Base-by-base conservation (phyloP, 2,113 vertebrate species). In the Amblyornis subalaris region DNA sequence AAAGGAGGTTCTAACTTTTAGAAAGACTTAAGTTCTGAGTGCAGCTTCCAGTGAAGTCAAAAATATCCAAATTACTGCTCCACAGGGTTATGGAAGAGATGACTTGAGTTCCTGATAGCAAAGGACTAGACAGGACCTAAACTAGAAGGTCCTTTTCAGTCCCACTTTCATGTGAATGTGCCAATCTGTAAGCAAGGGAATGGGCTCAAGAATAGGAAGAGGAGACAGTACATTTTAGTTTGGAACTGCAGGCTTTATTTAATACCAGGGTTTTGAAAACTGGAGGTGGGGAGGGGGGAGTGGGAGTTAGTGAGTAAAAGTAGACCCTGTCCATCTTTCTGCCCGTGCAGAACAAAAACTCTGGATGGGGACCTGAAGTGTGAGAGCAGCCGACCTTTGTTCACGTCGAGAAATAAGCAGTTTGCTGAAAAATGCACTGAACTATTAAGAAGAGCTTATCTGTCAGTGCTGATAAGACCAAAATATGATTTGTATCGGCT, bases 361-460 rank as follows among this genome's bases (percentile, higher is more conserved):
- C 58, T 72, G 75, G 45, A 35, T 31, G 61, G 35, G 54, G 23
- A 42, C 50, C 33, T 8, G 18, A 51, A 26, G n/a, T 0, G 23
- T 74, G 81, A 88, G 74, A 94, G 53, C 60, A 40, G 35, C n/a
- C 60, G 85, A 89, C 85, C 87, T 77, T 74, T 83, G 67, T 5
- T 89, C 45, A 2, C 15, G 48, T 33, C 53, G 66, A 75, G 38
- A 90, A 89, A 73, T 47, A 64, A 53, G 33, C 38, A 65, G 62
- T 69, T 82, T 79, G 53, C 74, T 88, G 67, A 66, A 88, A 91
- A 79, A 88, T 25, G 38, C 1, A 3, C 64, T 42, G 18, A 85
- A 70, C 85, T 94, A 19, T 50, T 91, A 73, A 42, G 62, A 85
- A 75, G 42, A 57, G 28, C 36, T 96, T 88, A 90, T 90, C 74